These are phyloP conservation scores for Coregonus clupeaformis DNA, from an alignment of 2,113 vertebrate species.

Conservation along the genomic window DNA sequence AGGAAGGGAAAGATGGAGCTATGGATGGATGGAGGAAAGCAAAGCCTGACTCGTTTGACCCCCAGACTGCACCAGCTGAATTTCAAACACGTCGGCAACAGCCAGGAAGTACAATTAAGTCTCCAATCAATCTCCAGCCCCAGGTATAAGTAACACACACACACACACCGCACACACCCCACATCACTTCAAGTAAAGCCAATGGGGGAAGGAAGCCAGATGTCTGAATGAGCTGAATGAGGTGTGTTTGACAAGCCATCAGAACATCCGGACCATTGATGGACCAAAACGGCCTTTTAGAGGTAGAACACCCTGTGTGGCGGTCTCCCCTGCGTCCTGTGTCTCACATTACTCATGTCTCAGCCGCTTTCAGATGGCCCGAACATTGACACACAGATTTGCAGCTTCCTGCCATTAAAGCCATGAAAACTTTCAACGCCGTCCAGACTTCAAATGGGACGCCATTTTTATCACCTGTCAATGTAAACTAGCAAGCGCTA, in stretches of 20 bases:
- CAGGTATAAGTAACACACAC: constrained; percentile 4
- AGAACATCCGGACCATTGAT: too few relatives aligned
- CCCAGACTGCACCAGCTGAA: constrained; percentile 45
- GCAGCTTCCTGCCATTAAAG: background rate
- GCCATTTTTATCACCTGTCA: background rate
- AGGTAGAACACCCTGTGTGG: background rate
- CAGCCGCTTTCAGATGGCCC: background rate
- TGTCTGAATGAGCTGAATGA: background rate
- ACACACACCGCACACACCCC: too few relatives aligned
- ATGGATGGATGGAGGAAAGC: constrained; percentile 34
- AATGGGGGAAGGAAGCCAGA: background rate
- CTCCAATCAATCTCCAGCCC: constrained; percentile 60
- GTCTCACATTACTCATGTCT: background rate
- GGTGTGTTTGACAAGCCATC: constrained; percentile 1
- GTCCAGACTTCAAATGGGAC: background rate
- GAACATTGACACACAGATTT: background rate
- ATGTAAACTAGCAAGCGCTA: background rate
- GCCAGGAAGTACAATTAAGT: constrained; percentile 62
- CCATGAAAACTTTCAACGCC: background rate
- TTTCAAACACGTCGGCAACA: constrained; percentile 55
- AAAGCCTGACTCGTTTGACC: constrained; percentile 49
- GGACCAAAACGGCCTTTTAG: too few relatives aligned
- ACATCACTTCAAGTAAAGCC: background rate
- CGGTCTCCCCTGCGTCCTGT: background rate
- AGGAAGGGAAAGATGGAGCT: background rate